Percentiles rank a stretch among this genome's conserved stretches.
These are phyloP conservation scores for Petrocephalus sullivani DNA, from an alignment of 2,797 vertebrate species.

Conservation along the genomic window DNA sequence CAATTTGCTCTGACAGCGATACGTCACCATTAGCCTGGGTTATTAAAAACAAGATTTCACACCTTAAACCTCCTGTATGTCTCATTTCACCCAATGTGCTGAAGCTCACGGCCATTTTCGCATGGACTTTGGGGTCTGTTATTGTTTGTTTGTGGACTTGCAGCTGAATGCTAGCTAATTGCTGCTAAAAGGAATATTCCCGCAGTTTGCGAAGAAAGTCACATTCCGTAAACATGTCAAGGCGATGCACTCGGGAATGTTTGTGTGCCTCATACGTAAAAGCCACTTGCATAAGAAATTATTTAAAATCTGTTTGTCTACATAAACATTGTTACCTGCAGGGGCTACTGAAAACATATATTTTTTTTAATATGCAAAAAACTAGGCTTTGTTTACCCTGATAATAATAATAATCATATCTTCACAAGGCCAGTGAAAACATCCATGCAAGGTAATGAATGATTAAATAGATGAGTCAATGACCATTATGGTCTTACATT, in stretches of 20 bases:
- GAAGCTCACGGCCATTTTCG: neutral
- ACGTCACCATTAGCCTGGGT: neutral
- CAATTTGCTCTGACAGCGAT: neutral
- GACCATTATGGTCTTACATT: conserved; percentile 8
- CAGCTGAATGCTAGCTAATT: neutral
- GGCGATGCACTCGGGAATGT: neutral
- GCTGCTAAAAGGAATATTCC: neutral
- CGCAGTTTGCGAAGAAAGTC: neutral
- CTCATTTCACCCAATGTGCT: neutral
- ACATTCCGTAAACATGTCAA: neutral
- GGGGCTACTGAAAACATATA: neutral
- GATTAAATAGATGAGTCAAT: conserved; percentile 40
- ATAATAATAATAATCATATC: neutral
- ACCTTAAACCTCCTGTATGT: neutral
- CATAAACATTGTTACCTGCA: conserved; percentile 20
- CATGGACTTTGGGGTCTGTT: neutral
- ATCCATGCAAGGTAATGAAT: conserved; percentile 30
- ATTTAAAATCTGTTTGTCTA: conserved; percentile 11
- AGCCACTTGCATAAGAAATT: neutral
- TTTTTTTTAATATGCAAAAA: neutral
- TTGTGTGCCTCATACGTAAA: neutral
- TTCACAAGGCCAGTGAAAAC: neutral
- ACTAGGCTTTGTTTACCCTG: neutral
- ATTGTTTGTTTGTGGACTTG: neutral
- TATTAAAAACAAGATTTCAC: neutral